These are phyloP conservation scores for Rhombomys opimus DNA, from an alignment of 2,113 vertebrate genomes.

Conservation along the genomic window DNA sequence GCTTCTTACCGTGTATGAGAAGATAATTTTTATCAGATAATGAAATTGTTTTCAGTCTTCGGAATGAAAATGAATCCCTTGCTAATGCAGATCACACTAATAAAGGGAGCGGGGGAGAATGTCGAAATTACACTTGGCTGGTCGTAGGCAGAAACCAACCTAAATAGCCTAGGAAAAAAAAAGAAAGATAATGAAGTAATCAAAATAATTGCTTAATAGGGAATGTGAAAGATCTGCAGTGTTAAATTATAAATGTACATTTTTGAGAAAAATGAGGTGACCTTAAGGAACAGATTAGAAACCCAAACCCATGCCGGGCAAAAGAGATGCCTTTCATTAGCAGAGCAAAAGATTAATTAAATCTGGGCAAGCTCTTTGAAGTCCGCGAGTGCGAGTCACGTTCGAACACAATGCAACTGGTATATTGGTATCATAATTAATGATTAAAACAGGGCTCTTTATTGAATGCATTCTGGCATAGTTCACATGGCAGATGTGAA, in stretches of 20 bases:
- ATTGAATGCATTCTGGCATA: slow-evolving; percentile 42
- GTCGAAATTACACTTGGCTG: slow-evolving; percentile 72
- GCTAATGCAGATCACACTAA: slow-evolving; percentile 80
- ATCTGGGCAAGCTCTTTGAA: slow-evolving; percentile 75
- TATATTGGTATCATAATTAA: slow-evolving; percentile 71
- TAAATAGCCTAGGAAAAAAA: slow-evolving; percentile 70
- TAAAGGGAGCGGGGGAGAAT: slow-evolving; percentile 74
- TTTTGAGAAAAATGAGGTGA: slow-evolving; percentile 81
- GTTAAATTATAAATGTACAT: slow-evolving; percentile 80
- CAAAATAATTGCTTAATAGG: slow-evolving; percentile 83
- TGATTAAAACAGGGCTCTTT: slow-evolving; percentile 60
- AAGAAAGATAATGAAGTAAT: slow-evolving; percentile 83
- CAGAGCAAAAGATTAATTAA: slow-evolving; percentile 79
- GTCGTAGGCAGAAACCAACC: slow-evolving; percentile 69
- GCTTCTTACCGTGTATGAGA: slow-evolving; percentile 71
- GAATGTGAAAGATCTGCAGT: slow-evolving; percentile 77
- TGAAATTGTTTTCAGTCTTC: slow-evolving; percentile 83
- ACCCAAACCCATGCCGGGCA: slow-evolving; percentile 50
- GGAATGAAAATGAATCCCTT: slow-evolving; percentile 82
- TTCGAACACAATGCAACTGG: slow-evolving; percentile 66
- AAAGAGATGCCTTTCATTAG: slow-evolving; percentile 77
- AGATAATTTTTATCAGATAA: slow-evolving; percentile 84
- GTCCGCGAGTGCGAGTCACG: slow-evolving; percentile 48
- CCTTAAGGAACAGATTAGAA: slow-evolving; percentile 80
- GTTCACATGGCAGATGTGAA: slow-evolving; percentile 25